Percentiles rank a stretch among this genome's conserved stretches.
Conservation (phyloP, 2,113 vertebrate genomes). For the Periophthalmus modestus region DNA sequence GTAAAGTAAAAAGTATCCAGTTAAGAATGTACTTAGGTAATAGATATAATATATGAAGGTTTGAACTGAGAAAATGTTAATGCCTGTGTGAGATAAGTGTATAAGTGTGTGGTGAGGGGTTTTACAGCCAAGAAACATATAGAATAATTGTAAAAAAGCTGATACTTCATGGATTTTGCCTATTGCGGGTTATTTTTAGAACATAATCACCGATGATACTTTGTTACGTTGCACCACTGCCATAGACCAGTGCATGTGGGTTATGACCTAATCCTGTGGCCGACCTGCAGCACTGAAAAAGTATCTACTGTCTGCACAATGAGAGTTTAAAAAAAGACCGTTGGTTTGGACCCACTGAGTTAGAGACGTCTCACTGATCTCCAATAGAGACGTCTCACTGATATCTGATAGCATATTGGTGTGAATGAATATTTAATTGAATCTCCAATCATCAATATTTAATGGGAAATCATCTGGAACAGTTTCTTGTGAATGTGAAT, state of each 20-base stretch:
- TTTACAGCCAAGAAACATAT: too few species aligned
- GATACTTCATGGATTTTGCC: too few species aligned
- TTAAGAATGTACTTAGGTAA: too few species aligned
- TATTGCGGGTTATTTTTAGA: too few species aligned
- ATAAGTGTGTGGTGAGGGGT: too few species aligned
- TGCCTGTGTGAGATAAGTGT: too few species aligned
- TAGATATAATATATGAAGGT: too few species aligned
- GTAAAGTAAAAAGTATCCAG: too few species aligned
- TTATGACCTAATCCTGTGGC: background rate
- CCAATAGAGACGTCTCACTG: conserved; percentile 43
- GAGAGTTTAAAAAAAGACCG: background rate
- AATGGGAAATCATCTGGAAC: conserved; percentile 35
- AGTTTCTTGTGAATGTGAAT: conserved; percentile 25
- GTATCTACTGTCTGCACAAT: background rate
- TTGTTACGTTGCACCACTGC: too few species aligned
- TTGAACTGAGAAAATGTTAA: too few species aligned
- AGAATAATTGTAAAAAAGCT: too few species aligned
- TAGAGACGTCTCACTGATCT: conserved; percentile 45
- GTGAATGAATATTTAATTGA: conserved; percentile 51
- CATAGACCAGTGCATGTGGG: background rate
- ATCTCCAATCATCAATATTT: conserved; percentile 51
- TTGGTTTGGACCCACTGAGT: conserved; percentile 1
- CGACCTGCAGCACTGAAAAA: background rate
- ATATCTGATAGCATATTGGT: conserved; percentile 54
- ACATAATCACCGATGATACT: too few species aligned